Percentiles rank a stretch among this genome's conserved stretches.
These are phyloP conservation scores for Spea multiplicata DNA, from an alignment of 2,113 vertebrate genomes.

Conservation along the genomic window DNA sequence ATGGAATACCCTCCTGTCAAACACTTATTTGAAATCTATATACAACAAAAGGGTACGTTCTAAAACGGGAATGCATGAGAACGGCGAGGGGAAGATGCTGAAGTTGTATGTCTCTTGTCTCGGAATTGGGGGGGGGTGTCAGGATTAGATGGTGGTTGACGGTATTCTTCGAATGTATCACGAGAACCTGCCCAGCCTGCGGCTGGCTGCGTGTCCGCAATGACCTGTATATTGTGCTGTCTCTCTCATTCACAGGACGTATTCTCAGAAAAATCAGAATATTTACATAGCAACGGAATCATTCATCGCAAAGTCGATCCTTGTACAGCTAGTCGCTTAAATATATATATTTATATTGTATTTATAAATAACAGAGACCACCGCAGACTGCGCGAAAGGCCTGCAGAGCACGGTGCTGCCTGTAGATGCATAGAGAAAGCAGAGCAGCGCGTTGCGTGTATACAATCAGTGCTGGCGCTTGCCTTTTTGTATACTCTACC, in stretches of 20 bases:
- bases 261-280: slow-evolving; percentile 38
- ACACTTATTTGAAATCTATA: slow-evolving; percentile 25
- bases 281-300: slow-evolving; percentile 43
- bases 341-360: slow-evolving; percentile 49
- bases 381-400: slow-evolving; percentile 29
- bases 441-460: slow-evolving; percentile 12
- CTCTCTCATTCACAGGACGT: slow-evolving; percentile 39
- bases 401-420: slow-evolving; percentile 24
- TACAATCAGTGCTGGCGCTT: slow-evolving; percentile 5
- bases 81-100: not conserved
- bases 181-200: not conserved
- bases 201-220: not conserved
- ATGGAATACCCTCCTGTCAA: slow-evolving; percentile 24
- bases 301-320: slow-evolving; percentile 35
- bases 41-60: slow-evolving; percentile 20
- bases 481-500: slow-evolving; percentile 11
- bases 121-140: not conserved
- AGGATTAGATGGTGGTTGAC: slow-evolving; percentile 9
- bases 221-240: slow-evolving; percentile 42
- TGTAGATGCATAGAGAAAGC: slow-evolving; percentile 4
- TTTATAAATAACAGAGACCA: slow-evolving; percentile 49
- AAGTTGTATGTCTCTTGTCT: not conserved
- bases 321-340: slow-evolving; percentile 43
- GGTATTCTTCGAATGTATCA: slow-evolving; percentile 1
- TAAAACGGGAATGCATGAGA: slow-evolving; percentile 21